Evolutionary conservation across 2,888 invertebrate species (phyloP), one percentile per base, ranked within the genome.

Genomic region (Sipha maydis): DNA sequence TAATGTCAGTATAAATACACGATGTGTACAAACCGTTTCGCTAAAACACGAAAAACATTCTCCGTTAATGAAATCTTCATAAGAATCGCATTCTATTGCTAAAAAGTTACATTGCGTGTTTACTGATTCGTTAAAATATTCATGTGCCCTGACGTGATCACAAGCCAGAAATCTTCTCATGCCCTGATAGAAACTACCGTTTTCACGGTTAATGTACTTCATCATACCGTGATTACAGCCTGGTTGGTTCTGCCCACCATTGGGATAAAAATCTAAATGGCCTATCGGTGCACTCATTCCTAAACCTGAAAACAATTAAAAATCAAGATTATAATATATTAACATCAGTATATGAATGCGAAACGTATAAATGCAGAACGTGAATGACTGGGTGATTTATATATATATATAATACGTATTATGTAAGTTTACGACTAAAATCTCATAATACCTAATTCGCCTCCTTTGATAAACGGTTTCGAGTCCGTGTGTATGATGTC

Each of bases 211-310:
- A 90, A 96, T 94, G 79, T 94, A 95, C 90, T 95, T 94, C 83
- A 94, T 92, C 25, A 95, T 93, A 61, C 93, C 94, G 84, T 92
- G 92, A 89, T 92, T 92, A 90, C 94, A 94, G 3, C 96, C 96
- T 0, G 96, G 96, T 91, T 96, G 97, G 89, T 95, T 94, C 11
- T 94, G 94, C 0, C 98, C 98, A 0, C 97, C 97, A 91, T 98
- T 98, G 0, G 97, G 97, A 91, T 95, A 98, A 92, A 97, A 98
- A 92, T 98, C 98, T 7, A 97, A 95, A 92, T 98, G 97, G 0
- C 97, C 98, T 78, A 96, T 94, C 0, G 95, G 94, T 91, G 96
- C 96, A 14, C 94, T 90, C 91, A 97, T 95, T 19, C 98, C 98
- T 89, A 97, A 93, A 85, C 94, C 94, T 93, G 91, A 25, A 69